A percentile compares a stretch with the other conserved stretches of the same genome.
Evolutionary conservation across 2,888 invertebrate species (phyloP).

Genomic region (Lypha dubia): DNA sequence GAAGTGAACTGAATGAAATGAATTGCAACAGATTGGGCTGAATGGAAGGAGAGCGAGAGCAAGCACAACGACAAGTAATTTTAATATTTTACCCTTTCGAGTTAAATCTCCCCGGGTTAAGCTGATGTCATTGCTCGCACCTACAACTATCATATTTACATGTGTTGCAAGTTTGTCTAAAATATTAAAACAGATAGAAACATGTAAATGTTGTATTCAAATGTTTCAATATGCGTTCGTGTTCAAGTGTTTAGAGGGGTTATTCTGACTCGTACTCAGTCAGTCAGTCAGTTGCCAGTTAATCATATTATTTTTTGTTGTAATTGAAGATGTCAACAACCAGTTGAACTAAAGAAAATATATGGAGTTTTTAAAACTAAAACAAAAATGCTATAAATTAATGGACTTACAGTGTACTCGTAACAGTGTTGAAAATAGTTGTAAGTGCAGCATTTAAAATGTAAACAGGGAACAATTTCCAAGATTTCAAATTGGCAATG

Average conservation of each 20-base stretch:
- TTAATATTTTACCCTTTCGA: conserved; percentile 17
- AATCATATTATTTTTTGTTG: conserved; percentile 64
- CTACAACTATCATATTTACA: conserved; percentile 46
- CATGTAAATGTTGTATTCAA: conserved; percentile 24
- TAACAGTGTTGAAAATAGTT: conserved; percentile 15
- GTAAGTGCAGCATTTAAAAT: background rate
- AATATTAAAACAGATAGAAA: conserved; percentile 12
- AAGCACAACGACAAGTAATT: conserved; percentile 23
- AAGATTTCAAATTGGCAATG: too few species aligned
- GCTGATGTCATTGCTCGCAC: conserved; percentile 68
- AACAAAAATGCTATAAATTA: background rate
- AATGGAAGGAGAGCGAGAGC: background rate
- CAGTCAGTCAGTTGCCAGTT: conserved; percentile 49
- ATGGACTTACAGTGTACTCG: background rate
- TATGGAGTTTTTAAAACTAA: conserved; percentile 20
- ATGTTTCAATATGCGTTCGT: background rate
- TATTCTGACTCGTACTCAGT: conserved; percentile 33
- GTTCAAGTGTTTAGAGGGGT: conserved; percentile 11
- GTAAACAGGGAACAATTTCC: too few species aligned
- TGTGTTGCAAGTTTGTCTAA: background rate
- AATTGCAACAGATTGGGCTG: conserved; percentile 27
- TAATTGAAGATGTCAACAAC: conserved; percentile 65
- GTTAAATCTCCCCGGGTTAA: conserved; percentile 66
- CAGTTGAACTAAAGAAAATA: conserved; percentile 44
- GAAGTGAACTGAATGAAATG: conserved; percentile 24